These are phyloP conservation scores for Spisula solida DNA, from an alignment of 2,888 invertebrate genomes.

Conservation along the genomic window DNA sequence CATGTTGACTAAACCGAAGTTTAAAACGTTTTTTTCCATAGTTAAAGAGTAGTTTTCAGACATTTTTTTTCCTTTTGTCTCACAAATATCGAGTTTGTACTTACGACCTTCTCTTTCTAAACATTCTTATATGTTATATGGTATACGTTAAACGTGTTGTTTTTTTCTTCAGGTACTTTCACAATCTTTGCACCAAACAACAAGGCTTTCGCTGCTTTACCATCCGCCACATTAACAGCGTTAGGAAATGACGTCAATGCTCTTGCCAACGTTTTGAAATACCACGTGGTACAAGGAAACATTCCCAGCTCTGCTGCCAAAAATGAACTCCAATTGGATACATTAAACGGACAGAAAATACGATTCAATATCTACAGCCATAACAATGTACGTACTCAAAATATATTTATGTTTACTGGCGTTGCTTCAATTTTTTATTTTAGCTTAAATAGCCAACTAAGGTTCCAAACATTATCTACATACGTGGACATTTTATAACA, in stretches of 20 bases:
- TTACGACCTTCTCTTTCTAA: too few relatives aligned
- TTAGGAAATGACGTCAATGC: conserved; percentile 57
- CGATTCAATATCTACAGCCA: conserved; percentile 63
- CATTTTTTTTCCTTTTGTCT: too few relatives aligned
- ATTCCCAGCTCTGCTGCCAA: conserved; percentile 44
- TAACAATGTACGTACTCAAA: conserved; percentile 41
- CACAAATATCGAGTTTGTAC: too few relatives aligned
- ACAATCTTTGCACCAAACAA: conserved; percentile 77
- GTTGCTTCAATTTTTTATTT: too few relatives aligned
- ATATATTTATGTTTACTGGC: not conserved
- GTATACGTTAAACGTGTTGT: too few relatives aligned
- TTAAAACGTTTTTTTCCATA: too few relatives aligned
- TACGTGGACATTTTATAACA: too few relatives aligned
- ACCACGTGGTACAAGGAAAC: conserved; percentile 74
- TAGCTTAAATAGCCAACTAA: too few relatives aligned
- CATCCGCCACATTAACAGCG: conserved; percentile 47
- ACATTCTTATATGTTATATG: too few relatives aligned
- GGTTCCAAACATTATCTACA: too few relatives aligned
- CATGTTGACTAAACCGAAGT: too few relatives aligned
- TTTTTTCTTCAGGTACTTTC: conserved; percentile 67
- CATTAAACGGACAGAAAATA: conserved; percentile 58
- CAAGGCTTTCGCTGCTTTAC: conserved; percentile 63
- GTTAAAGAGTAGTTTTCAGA: too few relatives aligned
- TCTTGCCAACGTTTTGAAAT: conserved; percentile 68
- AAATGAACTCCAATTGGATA: conserved; percentile 53